These are phyloP conservation scores for Zoanthus sociatus DNA, from an alignment of 92 coral and sea anemone species.

Conservation along the genomic window DNA sequence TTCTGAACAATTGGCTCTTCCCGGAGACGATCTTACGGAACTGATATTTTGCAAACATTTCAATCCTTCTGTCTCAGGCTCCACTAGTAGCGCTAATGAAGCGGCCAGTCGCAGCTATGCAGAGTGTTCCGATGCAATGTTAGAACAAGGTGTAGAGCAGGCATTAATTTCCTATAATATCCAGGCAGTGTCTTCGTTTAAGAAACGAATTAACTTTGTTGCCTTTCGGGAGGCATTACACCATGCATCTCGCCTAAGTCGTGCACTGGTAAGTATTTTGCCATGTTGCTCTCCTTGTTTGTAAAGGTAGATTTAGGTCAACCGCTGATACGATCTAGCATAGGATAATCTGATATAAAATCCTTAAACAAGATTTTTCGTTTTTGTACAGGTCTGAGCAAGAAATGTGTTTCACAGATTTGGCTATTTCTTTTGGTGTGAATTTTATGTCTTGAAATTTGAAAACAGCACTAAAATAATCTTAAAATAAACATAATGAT, in stretches of 20 bases:
- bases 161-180: conserved; percentile 75
- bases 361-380: too few species aligned
- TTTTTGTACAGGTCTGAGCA: too few species aligned
- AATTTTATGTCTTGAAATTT: too few species aligned
- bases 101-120: conserved; percentile 78
- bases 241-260: conserved; percentile 92
- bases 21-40: conserved; percentile 90
- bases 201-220: conserved; percentile 72
- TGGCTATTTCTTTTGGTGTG: too few species aligned
- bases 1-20: conserved; percentile 78
- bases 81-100: conserved; percentile 59
- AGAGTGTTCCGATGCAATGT: conserved; percentile 80
- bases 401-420: too few species aligned
- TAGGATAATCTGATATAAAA: too few species aligned
- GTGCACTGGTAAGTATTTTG: conserved; percentile 80
- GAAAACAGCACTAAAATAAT: background rate
- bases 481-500: background rate
- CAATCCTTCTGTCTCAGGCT: conserved; percentile 66
- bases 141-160: conserved; percentile 84
- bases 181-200: conserved; percentile 58
- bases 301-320: too few species aligned
- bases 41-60: conserved; percentile 92
- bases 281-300: too few species aligned
- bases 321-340: too few species aligned
- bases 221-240: conserved; percentile 90